A percentile compares a stretch with the other conserved stretches of the same genome.
Conservation (phyloP, 2,113 vertebrate species). For the Phyllostomus hastatus region DNA sequence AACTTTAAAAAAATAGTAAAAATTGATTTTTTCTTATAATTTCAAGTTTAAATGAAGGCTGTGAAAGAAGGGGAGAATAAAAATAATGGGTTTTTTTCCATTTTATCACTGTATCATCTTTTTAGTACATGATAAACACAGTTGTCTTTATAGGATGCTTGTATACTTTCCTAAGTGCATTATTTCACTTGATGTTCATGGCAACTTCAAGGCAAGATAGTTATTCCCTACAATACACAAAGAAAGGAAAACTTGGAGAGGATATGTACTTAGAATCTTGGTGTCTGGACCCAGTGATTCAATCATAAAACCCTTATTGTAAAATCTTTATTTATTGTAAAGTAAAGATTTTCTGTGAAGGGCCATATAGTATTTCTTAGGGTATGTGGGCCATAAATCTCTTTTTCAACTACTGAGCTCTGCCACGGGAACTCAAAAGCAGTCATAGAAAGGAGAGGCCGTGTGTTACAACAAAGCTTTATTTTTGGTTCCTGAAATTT, state of each 20-base stretch:
- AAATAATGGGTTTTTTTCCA: not conserved
- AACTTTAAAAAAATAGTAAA: not conserved
- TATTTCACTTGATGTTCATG: not conserved
- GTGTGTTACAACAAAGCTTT: not conserved
- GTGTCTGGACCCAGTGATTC: not conserved
- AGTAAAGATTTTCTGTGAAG: not conserved
- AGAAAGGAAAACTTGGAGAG: not conserved
- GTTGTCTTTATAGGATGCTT: not conserved
- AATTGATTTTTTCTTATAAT: not conserved
- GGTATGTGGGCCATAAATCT: not conserved
- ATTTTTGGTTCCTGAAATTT: not conserved
- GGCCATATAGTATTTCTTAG: not conserved
- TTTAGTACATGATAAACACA: not conserved
- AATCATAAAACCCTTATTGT: not conserved
- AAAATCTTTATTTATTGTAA: not conserved
- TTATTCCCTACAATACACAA: not conserved
- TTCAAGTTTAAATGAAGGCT: not conserved
- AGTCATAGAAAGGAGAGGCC: not conserved
- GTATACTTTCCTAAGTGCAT: constrained; percentile 5
- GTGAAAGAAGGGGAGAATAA: not conserved
- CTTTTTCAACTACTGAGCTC: not conserved
- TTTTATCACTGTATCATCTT: not conserved
- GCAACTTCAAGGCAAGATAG: not conserved
- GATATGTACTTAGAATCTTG: not conserved
- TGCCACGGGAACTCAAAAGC: not conserved